A percentile compares a stretch with the other conserved stretches of the same genome.
phyloP scores from a whole-genome alignment of 2,888 invertebrate genomes.

The Germaria angustata region DNA sequence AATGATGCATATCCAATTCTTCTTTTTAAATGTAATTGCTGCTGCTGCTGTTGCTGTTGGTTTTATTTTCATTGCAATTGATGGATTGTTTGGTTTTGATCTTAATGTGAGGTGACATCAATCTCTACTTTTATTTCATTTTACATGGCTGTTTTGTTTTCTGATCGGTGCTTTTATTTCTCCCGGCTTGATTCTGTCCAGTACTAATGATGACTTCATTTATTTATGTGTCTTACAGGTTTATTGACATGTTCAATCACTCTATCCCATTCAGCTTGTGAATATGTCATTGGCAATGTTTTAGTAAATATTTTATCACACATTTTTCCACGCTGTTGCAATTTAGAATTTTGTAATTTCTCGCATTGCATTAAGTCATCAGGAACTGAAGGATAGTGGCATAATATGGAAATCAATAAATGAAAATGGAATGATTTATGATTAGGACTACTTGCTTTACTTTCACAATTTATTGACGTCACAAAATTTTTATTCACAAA shows the following conservation, averaged over 20 bases:
- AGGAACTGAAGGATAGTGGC: background rate
- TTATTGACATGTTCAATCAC: conserved; percentile 57
- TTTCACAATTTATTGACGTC: no score
- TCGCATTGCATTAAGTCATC: background rate
- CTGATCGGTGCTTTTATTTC: conserved; percentile 20
- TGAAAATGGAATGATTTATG: background rate
- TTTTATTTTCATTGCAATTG: conserved; percentile 9
- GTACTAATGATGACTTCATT: conserved; percentile 59
- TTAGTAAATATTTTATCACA: conserved; percentile 27
- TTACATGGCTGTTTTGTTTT: conserved; percentile 6
- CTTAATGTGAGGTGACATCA: conserved; percentile 78
- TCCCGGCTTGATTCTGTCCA: background rate
- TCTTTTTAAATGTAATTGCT: conserved; percentile 34
- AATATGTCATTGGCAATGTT: conserved; percentile 20
- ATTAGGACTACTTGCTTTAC: no score
- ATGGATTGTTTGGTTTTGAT: conserved; percentile 61
- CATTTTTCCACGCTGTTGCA: conserved; percentile 1
- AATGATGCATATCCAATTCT: conserved; percentile 64
- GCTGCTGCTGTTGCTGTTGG: background rate
- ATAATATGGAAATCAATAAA: background rate
- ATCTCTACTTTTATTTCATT: conserved; percentile 68
- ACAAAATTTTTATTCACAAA: no score
- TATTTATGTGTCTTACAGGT: conserved; percentile 58
- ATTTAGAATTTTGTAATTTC: background rate
- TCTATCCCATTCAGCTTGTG: background rate